phyloP scores from a whole-genome alignment of 2,888 invertebrate genomes.

The Orgyia antiqua region DNA sequence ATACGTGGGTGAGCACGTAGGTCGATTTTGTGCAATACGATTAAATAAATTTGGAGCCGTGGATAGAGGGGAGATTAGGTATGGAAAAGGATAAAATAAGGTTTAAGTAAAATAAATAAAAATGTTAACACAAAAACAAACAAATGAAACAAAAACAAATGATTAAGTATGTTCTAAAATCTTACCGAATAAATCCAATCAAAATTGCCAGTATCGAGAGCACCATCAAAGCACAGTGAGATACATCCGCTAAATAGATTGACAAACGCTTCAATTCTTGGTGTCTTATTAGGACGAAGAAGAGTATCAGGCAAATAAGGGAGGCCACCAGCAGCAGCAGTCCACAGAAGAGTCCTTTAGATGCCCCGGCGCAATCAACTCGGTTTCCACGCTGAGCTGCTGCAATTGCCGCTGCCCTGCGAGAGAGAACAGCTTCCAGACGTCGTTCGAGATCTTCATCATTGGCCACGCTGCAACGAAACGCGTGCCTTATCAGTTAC shows the following conservation, averaged over 20 bases:
- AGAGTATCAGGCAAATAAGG: slow-evolving; percentile 94
- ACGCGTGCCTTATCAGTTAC: slow-evolving; percentile 53
- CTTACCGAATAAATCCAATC: slow-evolving; percentile 92
- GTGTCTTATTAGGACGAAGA: slow-evolving; percentile 95
- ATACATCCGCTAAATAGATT: slow-evolving; percentile 93
- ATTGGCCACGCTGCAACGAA: slow-evolving; percentile 77
- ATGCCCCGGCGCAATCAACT: slow-evolving; percentile 96
- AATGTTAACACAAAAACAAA: slow-evolving; percentile 15
- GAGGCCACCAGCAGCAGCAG: slow-evolving; percentile 92
- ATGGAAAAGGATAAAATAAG: slow-evolving; percentile 11
- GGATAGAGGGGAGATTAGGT: slow-evolving; percentile 13
- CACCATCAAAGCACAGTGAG: slow-evolving; percentile 92
- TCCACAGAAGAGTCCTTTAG: slow-evolving; percentile 95
- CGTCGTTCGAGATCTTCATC: slow-evolving; percentile 93
- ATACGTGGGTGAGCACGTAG: slow-evolving; percentile 18
- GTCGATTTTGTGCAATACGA: slow-evolving; percentile 23
- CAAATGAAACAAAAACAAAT: slow-evolving; percentile 10
- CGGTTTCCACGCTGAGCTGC: slow-evolving; percentile 89
- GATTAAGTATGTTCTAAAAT: slow-evolving; percentile 9
- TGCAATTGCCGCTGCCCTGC: slow-evolving; percentile 91
- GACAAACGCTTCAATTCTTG: slow-evolving; percentile 89
- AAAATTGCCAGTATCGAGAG: slow-evolving; percentile 93
- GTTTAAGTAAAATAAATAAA: slow-evolving; percentile 28
- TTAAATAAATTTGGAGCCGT: slow-evolving; percentile 29
- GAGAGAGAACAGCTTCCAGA: slow-evolving; percentile 91